phyloP scores from a whole-genome alignment of 2,888 invertebrate genomes.

The Spicauda simplicius region DNA sequence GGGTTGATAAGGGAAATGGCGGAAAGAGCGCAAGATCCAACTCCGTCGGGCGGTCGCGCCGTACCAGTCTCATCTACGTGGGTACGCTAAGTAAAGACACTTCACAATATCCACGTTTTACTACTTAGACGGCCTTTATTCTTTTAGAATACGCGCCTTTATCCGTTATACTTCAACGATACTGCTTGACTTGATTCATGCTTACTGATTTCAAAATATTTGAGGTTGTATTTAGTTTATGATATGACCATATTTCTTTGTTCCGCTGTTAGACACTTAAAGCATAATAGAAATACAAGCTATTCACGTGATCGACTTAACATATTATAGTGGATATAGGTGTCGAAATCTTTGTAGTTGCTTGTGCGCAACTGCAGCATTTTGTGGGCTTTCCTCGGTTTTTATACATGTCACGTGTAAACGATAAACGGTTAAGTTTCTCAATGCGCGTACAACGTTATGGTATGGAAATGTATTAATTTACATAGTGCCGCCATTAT shows the following conservation, averaged over 20 bases:
- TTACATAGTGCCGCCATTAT: conserved; percentile 47
- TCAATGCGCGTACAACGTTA: conserved; percentile 47
- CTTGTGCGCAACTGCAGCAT: conserved; percentile 52
- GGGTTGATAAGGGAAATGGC: conserved; percentile 65
- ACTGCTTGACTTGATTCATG: background rate
- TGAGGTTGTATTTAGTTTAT: conserved; percentile 35
- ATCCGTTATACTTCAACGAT: conserved; percentile 3
- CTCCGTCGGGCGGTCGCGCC: conserved; percentile 58
- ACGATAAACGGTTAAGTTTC: conserved; percentile 54
- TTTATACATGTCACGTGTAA: conserved; percentile 64
- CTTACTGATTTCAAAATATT: background rate
- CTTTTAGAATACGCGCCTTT: conserved; percentile 54
- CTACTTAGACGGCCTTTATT: conserved; percentile 54
- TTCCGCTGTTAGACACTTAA: conserved; percentile 16
- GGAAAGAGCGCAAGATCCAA: conserved; percentile 49
- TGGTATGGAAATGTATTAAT: conserved; percentile 48
- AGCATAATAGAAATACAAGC: conserved; percentile 12
- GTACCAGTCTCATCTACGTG: conserved; percentile 56
- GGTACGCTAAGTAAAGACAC: conserved; percentile 59
- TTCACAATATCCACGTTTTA: conserved; percentile 57
- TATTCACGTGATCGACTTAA: conserved; percentile 22
- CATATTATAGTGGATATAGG: conserved; percentile 29
- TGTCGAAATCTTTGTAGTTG: conserved; percentile 37
- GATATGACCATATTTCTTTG: conserved; percentile 41
- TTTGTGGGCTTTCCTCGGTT: conserved; percentile 51